Base-by-base conservation (phyloP, 1,140 invertebrate genomes). In the Ephestia elutella region DNA sequence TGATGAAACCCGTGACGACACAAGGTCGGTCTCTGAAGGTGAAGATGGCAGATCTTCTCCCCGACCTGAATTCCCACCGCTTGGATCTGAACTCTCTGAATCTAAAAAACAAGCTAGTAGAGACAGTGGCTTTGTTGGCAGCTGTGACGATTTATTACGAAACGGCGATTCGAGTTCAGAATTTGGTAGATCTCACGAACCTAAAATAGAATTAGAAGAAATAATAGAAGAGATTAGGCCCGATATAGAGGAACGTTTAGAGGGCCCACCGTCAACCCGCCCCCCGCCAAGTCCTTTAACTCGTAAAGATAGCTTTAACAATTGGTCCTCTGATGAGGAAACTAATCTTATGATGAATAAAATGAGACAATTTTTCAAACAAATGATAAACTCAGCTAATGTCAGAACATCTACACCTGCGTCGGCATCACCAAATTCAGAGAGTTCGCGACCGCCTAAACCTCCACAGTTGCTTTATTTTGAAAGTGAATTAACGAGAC, bases 291-390 rank as follows among this genome's bases (percentile, higher is more conserved):
- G 90, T 20, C 90, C 90, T 9, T 75, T 96, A 0, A 92, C 92
- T 4, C 90, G 96, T 25, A 96, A 96, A 81, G 96, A 97, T 78
- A 96, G 95, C 74, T 97, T 97, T 82, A 96, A 96, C 75, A 96
- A 96, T 71, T 97, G 96, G 96, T 96, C 95, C 49, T 96, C 95
- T 0, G 96, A 97, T 75, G 96, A 97, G 78, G 96, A 97, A 86
- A 97, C 96, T 0, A 97, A 97, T 81, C 82, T 97, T 8, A 97
- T 97, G 96, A 97, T 97, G 96, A 95, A 93, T 9, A 97, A 96
- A 88, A 96, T 97, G 94, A 90, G 95, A 3, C 95, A 96, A 66
- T 96, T 97, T 78, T 96, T 97, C 80, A 96, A 96, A 81, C 96
- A 94, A 19, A 94, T 96, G 90, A 92, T 96, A 0, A 94, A 92